A percentile compares a stretch with the other conserved stretches of the same genome.
phyloP scores from a whole-genome alignment of 2,888 invertebrate species.

The Platycnemis pennipes region DNA sequence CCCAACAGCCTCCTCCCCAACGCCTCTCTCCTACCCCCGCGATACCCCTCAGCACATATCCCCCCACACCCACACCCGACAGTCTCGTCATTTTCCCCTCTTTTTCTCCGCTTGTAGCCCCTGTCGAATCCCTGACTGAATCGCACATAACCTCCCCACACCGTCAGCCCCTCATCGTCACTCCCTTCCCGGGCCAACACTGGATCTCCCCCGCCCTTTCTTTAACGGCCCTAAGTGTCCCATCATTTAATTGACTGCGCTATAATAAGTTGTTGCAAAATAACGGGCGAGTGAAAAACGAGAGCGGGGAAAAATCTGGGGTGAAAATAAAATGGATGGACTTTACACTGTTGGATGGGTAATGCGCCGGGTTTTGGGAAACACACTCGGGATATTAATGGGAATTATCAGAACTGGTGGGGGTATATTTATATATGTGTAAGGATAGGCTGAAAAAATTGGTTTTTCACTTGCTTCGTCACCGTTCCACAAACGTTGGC shows the following conservation, averaged over 20 bases:
- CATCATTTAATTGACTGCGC: constrained; percentile 29
- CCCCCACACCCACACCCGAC: background rate
- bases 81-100: background rate
- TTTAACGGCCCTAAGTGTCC: background rate
- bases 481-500: background rate
- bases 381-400: background rate
- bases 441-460: background rate
- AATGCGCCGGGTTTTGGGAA: background rate
- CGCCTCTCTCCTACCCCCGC: background rate
- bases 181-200: too few relatives aligned
- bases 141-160: background rate
- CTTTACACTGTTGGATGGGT: background rate
- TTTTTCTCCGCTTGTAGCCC: background rate
- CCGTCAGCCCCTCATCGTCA: background rate
- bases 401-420: background rate
- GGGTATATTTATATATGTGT: background rate
- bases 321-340: background rate
- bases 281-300: background rate
- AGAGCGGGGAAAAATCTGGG: background rate
- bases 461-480: background rate
- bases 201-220: background rate
- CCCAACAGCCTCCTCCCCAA: background rate
- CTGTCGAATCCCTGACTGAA: background rate
- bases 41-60: background rate
- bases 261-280: background rate